phyloP scores from a whole-genome alignment of 2,888 invertebrate species.

The Epinotia nisella region DNA sequence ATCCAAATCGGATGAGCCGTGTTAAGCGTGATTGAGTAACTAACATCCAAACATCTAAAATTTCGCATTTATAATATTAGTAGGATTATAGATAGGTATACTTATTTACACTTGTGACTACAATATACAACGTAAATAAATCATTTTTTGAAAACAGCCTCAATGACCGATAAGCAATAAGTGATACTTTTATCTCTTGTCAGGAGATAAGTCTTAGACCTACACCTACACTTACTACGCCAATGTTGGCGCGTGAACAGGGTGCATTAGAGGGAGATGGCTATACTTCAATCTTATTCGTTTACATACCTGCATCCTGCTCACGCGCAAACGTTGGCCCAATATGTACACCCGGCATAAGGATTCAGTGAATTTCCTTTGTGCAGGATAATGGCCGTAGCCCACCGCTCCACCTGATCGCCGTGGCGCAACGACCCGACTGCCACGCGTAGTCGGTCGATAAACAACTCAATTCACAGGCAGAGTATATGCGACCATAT shows the following conservation, averaged over 20 bases:
- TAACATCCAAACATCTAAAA: too few relatives aligned
- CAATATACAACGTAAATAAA: not conserved
- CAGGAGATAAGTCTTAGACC: not conserved
- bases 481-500: not conserved
- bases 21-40: too few relatives aligned
- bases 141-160: not conserved
- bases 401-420: slow-evolving; percentile 18
- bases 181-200: not conserved
- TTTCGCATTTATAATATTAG: too few relatives aligned
- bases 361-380: slow-evolving; percentile 21
- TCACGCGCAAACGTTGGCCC: too few relatives aligned
- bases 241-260: too few relatives aligned
- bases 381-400: slow-evolving; percentile 23
- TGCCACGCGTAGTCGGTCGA: not conserved
- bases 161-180: too few relatives aligned
- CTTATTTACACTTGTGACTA: not conserved
- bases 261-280: too few relatives aligned
- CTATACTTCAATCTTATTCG: too few relatives aligned
- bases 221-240: not conserved
- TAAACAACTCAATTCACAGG: slow-evolving; percentile 14
- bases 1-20: too few relatives aligned
- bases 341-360: too few relatives aligned
- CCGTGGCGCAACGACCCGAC: slow-evolving; percentile 14
- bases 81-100: too few relatives aligned
- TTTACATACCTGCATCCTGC: too few relatives aligned